phyloP scores from a whole-genome alignment of 2,888 invertebrate genomes.

The Physocephala rufipes region DNA sequence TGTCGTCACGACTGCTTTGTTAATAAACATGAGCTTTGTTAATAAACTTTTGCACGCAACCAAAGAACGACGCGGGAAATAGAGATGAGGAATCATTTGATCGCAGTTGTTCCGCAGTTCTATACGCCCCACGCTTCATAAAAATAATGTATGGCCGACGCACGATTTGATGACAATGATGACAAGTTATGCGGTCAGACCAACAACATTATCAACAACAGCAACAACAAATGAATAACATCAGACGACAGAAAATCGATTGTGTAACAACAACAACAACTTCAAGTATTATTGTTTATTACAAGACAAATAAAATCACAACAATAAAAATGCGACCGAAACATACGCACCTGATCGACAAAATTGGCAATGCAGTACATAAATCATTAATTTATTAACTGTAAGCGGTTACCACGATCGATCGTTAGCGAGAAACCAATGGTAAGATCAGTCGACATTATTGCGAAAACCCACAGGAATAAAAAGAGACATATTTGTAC shows the following conservation, averaged over 20 bases:
- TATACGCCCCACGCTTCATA: constrained; percentile 48
- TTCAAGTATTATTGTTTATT: not conserved
- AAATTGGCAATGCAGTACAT: constrained; percentile 28
- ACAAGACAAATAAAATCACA: not conserved
- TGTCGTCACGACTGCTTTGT: too few species aligned
- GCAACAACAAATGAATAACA: constrained; percentile 3
- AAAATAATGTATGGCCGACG: constrained; percentile 52
- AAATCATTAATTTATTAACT: constrained; percentile 29
- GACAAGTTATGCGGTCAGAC: constrained; percentile 53
- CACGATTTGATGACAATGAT: constrained; percentile 57
- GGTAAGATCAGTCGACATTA: too few species aligned
- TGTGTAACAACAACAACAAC: not conserved
- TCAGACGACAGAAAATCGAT: not conserved
- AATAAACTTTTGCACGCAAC: not conserved
- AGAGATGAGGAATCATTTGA: not conserved
- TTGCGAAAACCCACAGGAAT: not conserved
- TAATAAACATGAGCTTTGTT: too few species aligned
- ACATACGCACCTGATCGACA: constrained; percentile 9
- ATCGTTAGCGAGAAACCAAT: too few species aligned
- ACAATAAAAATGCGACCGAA: not conserved
- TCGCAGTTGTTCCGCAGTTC: constrained; percentile 2
- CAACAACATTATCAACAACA: constrained; percentile 43
- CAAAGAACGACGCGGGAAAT: not conserved
- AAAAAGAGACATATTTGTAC: constrained; percentile 9
- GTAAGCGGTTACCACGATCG: not conserved